Evolutionary conservation across 1,140 invertebrate genomes (phyloP), one percentile per base, ranked within the genome.

Genomic region (Trichonephila clavipes): DNA sequence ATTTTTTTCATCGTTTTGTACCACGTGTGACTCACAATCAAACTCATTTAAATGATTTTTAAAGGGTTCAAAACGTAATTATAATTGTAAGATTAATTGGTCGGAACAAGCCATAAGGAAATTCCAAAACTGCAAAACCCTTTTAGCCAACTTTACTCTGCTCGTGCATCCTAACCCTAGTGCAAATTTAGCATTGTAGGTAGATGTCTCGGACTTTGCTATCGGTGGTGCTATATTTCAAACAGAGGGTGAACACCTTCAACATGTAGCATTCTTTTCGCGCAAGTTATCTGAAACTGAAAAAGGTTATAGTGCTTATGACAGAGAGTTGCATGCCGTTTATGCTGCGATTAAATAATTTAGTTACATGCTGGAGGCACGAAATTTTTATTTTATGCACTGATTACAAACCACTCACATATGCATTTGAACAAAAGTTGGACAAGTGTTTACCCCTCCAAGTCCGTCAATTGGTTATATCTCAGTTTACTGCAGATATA

Each of bases 281-380:
- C n/a, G n/a, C n/a, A n/a, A n/a, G n/a, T n/a, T n/a, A n/a, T n/a
- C 96, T 96, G 34, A 94, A 24, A 87, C 95, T n/a, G n/a, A n/a
- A n/a, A n/a, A n/a, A n/a, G n/a, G 69, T 90, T 96, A 96, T 87
- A 95, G 95, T 19, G 95, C 95, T 5, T 96, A 96, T 95, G 96
- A 96, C 94, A 93, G 96, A 10, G 96, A 97, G n/a, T n/a, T n/a
- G n/a, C 94, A 93, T 96, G 0, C 88, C 96, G 7, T n/a, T n/a
- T n/a, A n/a, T n/a, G n/a, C n/a, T n/a, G n/a, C n/a, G n/a, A n/a
- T n/a, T n/a, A n/a, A n/a, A n/a, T n/a, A n/a, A n/a, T 96, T 96
- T 94, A 96, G 2, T 8, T 16, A 61, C 16, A 61, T 61, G 44
- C 40, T 96, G 0, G 95, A 96, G 95, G 96, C 95, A 34, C 94